Percentiles rank a stretch among this genome's conserved stretches.
Evolutionary conservation across 2,888 invertebrate species (phyloP).

Genomic region (Acanthoscelides obtectus): DNA sequence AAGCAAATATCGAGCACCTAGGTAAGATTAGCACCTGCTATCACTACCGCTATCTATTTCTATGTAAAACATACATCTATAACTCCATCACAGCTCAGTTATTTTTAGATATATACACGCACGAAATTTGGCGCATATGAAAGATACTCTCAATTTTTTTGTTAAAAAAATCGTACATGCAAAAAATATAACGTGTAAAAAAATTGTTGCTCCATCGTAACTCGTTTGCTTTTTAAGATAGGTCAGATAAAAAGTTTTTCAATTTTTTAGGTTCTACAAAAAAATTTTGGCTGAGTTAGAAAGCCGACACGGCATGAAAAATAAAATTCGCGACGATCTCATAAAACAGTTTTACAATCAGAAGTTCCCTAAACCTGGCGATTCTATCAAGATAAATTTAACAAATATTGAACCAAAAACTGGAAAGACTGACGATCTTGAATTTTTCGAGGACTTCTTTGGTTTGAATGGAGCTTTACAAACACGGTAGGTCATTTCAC

Average conservation of each 20-base stretch:
- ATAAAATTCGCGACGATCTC: conserved; percentile 60
- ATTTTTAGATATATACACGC: no score
- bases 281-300: conserved; percentile 63
- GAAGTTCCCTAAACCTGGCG: conserved; percentile 66
- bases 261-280: conserved; percentile 42
- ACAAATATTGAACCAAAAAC: conserved; percentile 27
- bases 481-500: background rate
- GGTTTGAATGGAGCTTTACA: background rate
- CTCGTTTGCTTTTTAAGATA: no score
- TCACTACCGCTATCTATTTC: no score
- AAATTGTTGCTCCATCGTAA: no score
- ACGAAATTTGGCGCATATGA: no score
- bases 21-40: no score
- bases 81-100: no score
- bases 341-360: conserved; percentile 66
- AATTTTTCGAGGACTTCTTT: conserved; percentile 15
- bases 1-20: conserved; percentile 67
- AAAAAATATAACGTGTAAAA: no score
- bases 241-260: no score
- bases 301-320: conserved; percentile 67
- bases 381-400: conserved; percentile 42
- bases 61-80: no score
- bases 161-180: no score
- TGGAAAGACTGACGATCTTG: conserved; percentile 19
- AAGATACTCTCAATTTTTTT: no score